Base-by-base conservation (phyloP, 2,888 invertebrate genomes). In the Mythimna loreyi region DNA sequence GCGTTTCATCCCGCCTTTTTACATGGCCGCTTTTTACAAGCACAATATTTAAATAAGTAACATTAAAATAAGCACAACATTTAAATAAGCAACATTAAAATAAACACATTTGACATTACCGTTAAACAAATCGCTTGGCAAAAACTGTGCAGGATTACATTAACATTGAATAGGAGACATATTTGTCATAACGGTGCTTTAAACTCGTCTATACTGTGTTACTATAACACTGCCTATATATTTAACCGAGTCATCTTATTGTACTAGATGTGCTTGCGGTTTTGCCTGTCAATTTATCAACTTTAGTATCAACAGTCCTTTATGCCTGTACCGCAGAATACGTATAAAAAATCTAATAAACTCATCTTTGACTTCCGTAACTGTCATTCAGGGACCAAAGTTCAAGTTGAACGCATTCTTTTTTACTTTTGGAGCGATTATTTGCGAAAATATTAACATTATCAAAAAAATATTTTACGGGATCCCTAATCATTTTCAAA, bases 61-160 rank as follows among this genome's bases (percentile, higher is more conserved):
- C n/a, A n/a, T 43, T 57, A 25, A 60, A 75, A 33, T 36, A 60
- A 49, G n/a, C 28, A 65, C 30, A 25, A 23, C 33, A 23, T n/a
- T n/a, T n/a, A n/a, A n/a, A n/a, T n/a, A n/a, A n/a, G n/a, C n/a
- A n/a, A n/a, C n/a, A n/a, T 43, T 57, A 25, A 60, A 75, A 33
- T 36, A 60, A 49, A 16, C 28, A 65, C 30, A 25, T 28, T 2
- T 1, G 36, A 21, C 25, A 40, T 28, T 43, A 81, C 80, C 76
- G 80, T 80, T 70, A 81, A 55, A 67, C 58, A 76, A 72, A 62
- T 72, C 47, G 45, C 25, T 16, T 33, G n/a, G 50, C 72, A 81
- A 78, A 81, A 78, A 81, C 61, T 62, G 64, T 33, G 55, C 81
- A 78, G 78, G 65, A 81, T 71, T 30, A 47, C 28, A 80, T 78